A percentile compares a stretch with the other conserved stretches of the same genome.
Evolutionary conservation across 2,113 vertebrate species (phyloP).

Genomic region (Theristicus caerulescens): DNA sequence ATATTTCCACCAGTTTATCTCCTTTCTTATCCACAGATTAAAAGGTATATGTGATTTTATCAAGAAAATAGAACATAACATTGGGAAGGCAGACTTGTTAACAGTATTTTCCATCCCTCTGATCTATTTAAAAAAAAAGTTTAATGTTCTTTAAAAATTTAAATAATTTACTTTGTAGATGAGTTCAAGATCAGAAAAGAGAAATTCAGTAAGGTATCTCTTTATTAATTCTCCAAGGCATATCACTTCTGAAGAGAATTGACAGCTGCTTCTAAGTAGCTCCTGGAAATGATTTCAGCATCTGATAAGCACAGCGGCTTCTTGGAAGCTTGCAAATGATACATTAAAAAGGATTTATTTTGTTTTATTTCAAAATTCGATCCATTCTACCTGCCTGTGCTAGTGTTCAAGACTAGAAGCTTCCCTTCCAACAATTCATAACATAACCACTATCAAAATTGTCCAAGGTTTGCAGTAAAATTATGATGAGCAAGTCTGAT

Average conservation of each 20-base stretch:
- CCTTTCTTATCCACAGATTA: not conserved
- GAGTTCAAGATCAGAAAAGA: slow-evolving; percentile 13
- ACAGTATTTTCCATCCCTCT: not conserved
- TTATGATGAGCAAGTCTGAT: not conserved
- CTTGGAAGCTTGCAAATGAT: slow-evolving; percentile 34
- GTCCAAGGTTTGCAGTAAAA: not conserved
- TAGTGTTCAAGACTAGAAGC: not conserved
- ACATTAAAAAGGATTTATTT: slow-evolving; percentile 28
- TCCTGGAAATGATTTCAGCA: slow-evolving; percentile 40
- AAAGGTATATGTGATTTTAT: not conserved
- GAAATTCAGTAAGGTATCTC: not conserved
- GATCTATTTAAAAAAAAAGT: not conserved
- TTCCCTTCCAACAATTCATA: not conserved
- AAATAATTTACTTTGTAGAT: slow-evolving; percentile 2
- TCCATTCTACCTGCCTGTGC: not conserved
- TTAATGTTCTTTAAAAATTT: not conserved
- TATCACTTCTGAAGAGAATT: not conserved
- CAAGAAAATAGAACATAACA: not conserved
- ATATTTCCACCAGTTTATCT: not conserved
- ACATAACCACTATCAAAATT: not conserved
- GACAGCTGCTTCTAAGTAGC: slow-evolving; percentile 26
- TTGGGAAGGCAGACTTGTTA: not conserved
- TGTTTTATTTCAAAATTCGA: not conserved
- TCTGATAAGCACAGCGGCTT: not conserved
- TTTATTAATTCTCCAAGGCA: not conserved